Conservation (phyloP, 92 coral and sea anemone species). For the Zoanthus gigantus region DNA sequence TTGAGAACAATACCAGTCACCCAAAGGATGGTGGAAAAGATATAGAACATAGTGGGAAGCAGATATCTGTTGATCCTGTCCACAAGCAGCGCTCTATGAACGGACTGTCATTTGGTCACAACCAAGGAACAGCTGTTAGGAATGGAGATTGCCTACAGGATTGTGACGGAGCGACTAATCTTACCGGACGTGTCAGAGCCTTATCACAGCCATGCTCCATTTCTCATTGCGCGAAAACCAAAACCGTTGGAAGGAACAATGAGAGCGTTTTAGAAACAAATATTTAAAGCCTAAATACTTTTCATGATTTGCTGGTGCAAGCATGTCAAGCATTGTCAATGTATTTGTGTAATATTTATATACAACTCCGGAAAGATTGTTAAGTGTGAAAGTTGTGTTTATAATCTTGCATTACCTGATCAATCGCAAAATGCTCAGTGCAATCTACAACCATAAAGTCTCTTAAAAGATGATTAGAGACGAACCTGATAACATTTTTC, state of each 20-base stretch:
- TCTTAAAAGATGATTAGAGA: no score
- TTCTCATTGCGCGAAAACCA: not conserved
- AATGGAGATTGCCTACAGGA: conserved; percentile 1
- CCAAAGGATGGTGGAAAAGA: not conserved
- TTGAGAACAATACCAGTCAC: not conserved
- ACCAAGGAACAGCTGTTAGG: not conserved
- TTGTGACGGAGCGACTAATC: not conserved
- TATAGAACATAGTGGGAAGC: not conserved
- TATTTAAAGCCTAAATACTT: not conserved
- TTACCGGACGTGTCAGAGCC: conserved; percentile 13
- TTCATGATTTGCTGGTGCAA: no score
- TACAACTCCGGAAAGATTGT: no score
- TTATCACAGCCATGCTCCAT: conserved; percentile 23
- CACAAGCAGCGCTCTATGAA: not conserved
- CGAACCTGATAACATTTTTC: no score
- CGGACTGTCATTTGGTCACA: not conserved
- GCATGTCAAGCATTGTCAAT: no score
- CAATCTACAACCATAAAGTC: no score
- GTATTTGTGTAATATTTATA: no score
- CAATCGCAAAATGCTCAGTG: no score
- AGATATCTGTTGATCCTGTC: not conserved
- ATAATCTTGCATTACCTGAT: no score
- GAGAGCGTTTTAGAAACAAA: conserved; percentile 13
- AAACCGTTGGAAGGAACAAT: not conserved
- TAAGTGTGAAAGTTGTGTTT: no score